Evolutionary conservation across 2,888 invertebrate species (phyloP).

Genomic region (Brenthis ino): DNA sequence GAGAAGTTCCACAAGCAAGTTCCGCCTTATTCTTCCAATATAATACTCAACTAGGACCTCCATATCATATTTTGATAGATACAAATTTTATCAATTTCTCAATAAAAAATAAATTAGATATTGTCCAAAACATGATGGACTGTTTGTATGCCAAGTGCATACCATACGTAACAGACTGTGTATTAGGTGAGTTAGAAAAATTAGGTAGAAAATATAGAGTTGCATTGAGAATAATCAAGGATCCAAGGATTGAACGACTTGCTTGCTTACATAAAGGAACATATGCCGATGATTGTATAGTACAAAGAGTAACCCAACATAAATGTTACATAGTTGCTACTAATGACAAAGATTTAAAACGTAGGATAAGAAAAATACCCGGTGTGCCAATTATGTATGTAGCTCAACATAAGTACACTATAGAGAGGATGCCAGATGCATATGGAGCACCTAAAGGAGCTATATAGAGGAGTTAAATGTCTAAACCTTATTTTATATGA

Average conservation of each 20-base stretch:
- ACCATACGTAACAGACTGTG: slow-evolving; percentile 99
- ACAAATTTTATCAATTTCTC: slow-evolving; percentile 99
- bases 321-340: slow-evolving; percentile 99
- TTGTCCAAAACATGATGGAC: slow-evolving; percentile 99
- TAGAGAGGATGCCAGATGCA: slow-evolving; percentile 99
- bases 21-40: slow-evolving; percentile 98
- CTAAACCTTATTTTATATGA: background rate
- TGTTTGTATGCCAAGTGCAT: slow-evolving; percentile 99
- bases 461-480: slow-evolving; percentile 51
- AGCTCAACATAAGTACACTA: slow-evolving; percentile 94
- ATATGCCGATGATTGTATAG: slow-evolving; percentile 99
- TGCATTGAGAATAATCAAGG: slow-evolving; percentile 96
- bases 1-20: slow-evolving; percentile 91
- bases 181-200: slow-evolving; percentile 98
- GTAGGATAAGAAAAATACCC: slow-evolving; percentile 97
- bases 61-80: slow-evolving; percentile 97
- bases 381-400: slow-evolving; percentile 99
- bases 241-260: slow-evolving; percentile 95
- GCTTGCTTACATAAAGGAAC: slow-evolving; percentile 98
- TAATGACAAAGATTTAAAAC: slow-evolving; percentile 98
- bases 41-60: slow-evolving; percentile 98
- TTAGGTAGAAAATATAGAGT: slow-evolving; percentile 97
- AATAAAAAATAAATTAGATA: slow-evolving; percentile 98
- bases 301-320: slow-evolving; percentile 97
- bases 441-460: slow-evolving; percentile 94